Percentiles rank a stretch among this genome's conserved stretches.
phyloP scores from a whole-genome alignment of 2,113 vertebrate species.

The Gracilinanus agilis region DNA sequence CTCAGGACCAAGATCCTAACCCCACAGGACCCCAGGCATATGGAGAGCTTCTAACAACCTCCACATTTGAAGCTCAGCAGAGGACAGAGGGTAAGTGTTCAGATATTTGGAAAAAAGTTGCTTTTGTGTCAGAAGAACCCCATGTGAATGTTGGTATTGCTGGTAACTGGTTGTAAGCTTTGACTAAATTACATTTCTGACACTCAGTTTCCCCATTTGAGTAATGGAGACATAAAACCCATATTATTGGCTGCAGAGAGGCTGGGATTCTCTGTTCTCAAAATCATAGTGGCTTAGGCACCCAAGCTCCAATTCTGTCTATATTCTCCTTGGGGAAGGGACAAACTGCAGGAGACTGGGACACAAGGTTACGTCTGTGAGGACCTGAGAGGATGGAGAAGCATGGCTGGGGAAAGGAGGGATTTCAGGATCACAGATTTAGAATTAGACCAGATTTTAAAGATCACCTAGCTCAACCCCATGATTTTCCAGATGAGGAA shows the following conservation, averaged over 20 bases:
- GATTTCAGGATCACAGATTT: background rate
- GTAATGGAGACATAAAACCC: background rate
- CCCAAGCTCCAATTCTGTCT: background rate
- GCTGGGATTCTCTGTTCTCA: background rate
- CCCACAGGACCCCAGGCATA: background rate
- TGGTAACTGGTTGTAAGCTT: background rate
- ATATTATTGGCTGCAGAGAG: background rate
- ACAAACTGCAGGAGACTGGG: background rate
- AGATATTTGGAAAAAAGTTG: background rate
- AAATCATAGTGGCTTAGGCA: background rate
- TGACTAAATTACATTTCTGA: background rate
- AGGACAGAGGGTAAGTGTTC: background rate
- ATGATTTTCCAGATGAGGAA: background rate
- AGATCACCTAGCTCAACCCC: background rate
- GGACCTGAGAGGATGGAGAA: background rate
- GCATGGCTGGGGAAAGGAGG: background rate
- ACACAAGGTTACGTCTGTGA: background rate
- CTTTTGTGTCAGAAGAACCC: background rate
- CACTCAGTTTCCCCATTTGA: background rate
- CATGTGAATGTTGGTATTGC: background rate
- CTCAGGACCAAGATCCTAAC: background rate
- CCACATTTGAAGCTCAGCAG: background rate
- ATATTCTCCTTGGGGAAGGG: background rate
- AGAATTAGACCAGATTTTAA: background rate
- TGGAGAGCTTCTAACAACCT: background rate